A percentile compares a stretch with the other conserved stretches of the same genome.
phyloP scores from a whole-genome alignment of 1,140 invertebrate genomes.

The Procambarus clarkii region DNA sequence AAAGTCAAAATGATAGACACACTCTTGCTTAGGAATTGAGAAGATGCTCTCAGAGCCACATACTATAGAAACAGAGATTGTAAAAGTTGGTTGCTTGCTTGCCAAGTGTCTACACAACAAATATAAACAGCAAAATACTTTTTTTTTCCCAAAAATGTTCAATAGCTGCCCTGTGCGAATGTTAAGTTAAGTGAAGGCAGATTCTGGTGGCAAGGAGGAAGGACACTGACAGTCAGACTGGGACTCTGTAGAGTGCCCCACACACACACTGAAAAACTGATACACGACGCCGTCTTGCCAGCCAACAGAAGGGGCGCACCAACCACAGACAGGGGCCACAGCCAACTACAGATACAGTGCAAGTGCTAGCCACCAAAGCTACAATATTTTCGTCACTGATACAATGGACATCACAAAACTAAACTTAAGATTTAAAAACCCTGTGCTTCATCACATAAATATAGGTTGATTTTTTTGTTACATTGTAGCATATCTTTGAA shows the following conservation, averaged over 20 bases:
- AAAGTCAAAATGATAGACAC: background rate
- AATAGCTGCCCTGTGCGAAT: slow-evolving; percentile 65
- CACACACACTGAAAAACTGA: background rate
- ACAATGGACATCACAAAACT: background rate
- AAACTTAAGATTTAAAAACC: background rate
- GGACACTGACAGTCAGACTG: slow-evolving; percentile 1
- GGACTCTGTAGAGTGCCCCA: background rate
- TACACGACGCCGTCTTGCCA: background rate
- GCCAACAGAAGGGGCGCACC: background rate
- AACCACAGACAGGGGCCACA: background rate
- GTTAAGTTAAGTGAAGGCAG: slow-evolving; percentile 55
- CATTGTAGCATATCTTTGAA: too few relatives aligned
- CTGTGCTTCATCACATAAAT: background rate
- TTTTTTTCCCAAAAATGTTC: slow-evolving; percentile 31
- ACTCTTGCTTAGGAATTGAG: background rate
- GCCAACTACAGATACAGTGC: background rate
- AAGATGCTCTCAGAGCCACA: background rate
- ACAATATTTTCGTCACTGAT: background rate
- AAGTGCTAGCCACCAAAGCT: background rate
- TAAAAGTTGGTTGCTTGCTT: slow-evolving; percentile 51
- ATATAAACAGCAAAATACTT: slow-evolving; percentile 54
- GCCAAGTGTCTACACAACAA: slow-evolving; percentile 17
- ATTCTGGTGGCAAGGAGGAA: slow-evolving; percentile 35
- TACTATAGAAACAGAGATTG: background rate
- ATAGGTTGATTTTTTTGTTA: background rate